phyloP scores from a whole-genome alignment of 2,113 vertebrate genomes.

The Chloroceryle aenea region DNA sequence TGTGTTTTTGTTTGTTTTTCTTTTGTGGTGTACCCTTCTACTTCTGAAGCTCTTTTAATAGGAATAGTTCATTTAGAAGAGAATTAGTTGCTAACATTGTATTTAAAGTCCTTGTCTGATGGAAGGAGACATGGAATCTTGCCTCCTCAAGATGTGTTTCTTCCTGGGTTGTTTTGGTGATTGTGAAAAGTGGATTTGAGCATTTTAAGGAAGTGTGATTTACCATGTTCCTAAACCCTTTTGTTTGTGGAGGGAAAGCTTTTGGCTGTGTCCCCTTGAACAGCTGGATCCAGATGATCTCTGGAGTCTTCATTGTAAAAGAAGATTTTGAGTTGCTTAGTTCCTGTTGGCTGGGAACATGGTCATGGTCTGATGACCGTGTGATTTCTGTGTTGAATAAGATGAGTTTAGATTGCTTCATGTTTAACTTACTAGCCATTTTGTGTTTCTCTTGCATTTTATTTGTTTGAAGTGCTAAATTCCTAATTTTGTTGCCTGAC shows the following conservation, averaged over 20 bases:
- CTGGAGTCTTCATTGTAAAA: not conserved
- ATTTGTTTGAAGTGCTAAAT: not conserved
- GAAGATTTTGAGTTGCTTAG: not conserved
- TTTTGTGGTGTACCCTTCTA: not conserved
- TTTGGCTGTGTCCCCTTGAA: not conserved
- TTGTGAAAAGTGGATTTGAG: not conserved
- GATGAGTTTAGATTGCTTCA: not conserved
- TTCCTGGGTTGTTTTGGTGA: not conserved
- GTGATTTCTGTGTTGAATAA: not conserved
- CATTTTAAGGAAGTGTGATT: not conserved
- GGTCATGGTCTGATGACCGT: rapidly evolving
- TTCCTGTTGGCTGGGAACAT: not conserved
- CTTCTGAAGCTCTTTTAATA: not conserved
- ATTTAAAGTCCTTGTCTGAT: not conserved
- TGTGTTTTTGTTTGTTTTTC: not conserved
- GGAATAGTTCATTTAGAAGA: not conserved
- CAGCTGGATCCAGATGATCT: not conserved
- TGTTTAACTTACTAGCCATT: not conserved
- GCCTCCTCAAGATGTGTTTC: not conserved
- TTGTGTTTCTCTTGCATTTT: not conserved
- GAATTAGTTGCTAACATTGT: not conserved
- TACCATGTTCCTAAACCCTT: not conserved
- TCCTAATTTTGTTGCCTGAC: not conserved
- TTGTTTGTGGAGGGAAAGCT: not conserved
- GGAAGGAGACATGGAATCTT: not conserved